These are phyloP conservation scores for Numenius arquata DNA, from an alignment of 2,113 vertebrate genomes.

Conservation along the genomic window DNA sequence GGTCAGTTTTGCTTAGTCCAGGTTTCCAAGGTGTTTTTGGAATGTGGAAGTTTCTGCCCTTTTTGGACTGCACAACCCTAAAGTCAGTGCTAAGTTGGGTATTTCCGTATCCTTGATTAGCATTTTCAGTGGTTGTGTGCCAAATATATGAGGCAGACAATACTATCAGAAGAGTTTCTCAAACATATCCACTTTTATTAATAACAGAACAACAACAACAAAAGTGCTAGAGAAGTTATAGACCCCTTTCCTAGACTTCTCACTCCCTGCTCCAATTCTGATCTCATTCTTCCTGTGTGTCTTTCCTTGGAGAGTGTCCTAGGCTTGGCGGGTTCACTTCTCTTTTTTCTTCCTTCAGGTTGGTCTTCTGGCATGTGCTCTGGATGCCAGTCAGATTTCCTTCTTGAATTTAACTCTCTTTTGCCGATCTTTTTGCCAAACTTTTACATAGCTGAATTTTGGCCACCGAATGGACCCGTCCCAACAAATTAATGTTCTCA, in stretches of 20 bases:
- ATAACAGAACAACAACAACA: neutral
- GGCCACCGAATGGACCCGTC: neutral
- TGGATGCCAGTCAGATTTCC: neutral
- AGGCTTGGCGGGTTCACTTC: neutral
- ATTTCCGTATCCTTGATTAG: neutral
- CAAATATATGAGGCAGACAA: neutral
- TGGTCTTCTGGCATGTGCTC: constrained; percentile 14
- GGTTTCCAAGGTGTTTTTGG: constrained; percentile 41
- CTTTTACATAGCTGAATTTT: neutral
- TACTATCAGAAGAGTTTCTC: neutral
- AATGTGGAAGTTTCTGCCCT: neutral
- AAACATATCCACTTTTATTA: neutral
- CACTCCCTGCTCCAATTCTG: constrained; percentile 6
- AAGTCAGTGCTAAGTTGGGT: neutral
- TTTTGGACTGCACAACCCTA: neutral
- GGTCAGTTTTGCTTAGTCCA: neutral
- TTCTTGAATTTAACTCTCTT: neutral
- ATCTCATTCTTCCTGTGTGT: constrained; percentile 44
- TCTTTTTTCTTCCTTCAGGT: neutral
- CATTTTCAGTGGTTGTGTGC: neutral
- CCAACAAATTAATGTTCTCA: neutral
- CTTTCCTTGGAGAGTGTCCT: constrained; percentile 40
- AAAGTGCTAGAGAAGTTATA: neutral
- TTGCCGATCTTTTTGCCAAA: neutral
- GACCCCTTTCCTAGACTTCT: constrained; percentile 9